Evolutionary conservation across 2,888 invertebrate species (phyloP).

Genomic region (Troides oblongomaculatus): DNA sequence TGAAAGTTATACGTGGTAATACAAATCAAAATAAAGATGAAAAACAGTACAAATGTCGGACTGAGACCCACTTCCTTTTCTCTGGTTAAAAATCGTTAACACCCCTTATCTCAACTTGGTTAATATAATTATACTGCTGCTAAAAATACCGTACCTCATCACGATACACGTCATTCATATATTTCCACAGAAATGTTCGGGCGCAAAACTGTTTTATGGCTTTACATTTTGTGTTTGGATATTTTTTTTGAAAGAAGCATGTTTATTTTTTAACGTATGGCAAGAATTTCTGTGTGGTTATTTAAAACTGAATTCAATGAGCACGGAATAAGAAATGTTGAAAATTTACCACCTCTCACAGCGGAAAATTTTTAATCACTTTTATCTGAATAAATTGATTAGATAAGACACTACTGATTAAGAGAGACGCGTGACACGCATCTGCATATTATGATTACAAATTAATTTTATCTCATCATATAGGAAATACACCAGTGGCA

Average conservation of each 20-base stretch:
- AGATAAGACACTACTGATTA: constrained; percentile 62
- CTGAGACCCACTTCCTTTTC: background rate
- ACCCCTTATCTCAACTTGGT: background rate
- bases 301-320: constrained; percentile 1
- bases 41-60: too few relatives aligned
- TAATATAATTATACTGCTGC: background rate
- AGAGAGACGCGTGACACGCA: constrained; percentile 60
- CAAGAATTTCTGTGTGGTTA: background rate
- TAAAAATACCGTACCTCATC: background rate
- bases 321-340: constrained; percentile 15
- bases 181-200: background rate
- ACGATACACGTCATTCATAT: background rate
- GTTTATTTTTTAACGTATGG: background rate
- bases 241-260: too few relatives aligned
- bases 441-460: constrained; percentile 44
- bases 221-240: background rate
- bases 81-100: background rate
- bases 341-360: constrained; percentile 28
- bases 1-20: too few relatives aligned
- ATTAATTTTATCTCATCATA: constrained; percentile 48
- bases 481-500: constrained; percentile 46
- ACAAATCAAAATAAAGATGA: too few relatives aligned
- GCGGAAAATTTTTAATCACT: constrained; percentile 63
- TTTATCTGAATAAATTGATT: constrained; percentile 63
- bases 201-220: background rate